phyloP scores from a whole-genome alignment of 2,113 vertebrate species.

The Struthidea cinerea region DNA sequence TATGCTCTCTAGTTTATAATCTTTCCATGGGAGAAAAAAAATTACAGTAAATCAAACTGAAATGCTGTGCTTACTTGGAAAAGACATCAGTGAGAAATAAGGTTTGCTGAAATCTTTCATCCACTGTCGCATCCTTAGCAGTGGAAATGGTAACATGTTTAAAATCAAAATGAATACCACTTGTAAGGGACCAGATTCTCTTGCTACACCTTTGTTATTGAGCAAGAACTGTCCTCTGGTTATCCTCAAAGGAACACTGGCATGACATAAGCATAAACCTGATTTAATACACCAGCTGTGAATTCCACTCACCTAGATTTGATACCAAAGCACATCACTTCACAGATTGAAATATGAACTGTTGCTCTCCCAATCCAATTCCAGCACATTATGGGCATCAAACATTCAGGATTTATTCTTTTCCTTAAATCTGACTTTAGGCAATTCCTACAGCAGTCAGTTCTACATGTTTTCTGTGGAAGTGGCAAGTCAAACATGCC shows the following conservation, averaged over 20 bases:
- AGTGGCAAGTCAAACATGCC: not conserved
- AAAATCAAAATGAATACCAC: not conserved
- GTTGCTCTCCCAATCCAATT: not conserved
- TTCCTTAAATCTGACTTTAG: not conserved
- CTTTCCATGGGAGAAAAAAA: not conserved
- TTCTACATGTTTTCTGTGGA: not conserved
- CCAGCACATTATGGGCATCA: not conserved
- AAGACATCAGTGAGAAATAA: not conserved
- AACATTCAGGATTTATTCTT: not conserved
- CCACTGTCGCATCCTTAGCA: not conserved
- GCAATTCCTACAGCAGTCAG: not conserved
- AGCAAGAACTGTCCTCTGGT: not conserved
- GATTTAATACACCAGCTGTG: not conserved
- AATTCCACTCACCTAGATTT: not conserved
- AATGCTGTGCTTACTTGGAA: not conserved
- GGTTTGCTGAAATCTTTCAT: not conserved
- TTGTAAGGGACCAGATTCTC: not conserved
- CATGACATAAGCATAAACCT: not conserved
- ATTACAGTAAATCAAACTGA: not conserved
- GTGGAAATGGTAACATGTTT: not conserved
- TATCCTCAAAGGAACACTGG: not conserved
- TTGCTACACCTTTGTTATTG: not conserved
- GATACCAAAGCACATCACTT: not conserved
- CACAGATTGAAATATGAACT: not conserved
- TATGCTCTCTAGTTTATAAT: conserved; percentile 15